phyloP scores from a whole-genome alignment of 2,113 vertebrate species.

The Ammodytes dubius region DNA sequence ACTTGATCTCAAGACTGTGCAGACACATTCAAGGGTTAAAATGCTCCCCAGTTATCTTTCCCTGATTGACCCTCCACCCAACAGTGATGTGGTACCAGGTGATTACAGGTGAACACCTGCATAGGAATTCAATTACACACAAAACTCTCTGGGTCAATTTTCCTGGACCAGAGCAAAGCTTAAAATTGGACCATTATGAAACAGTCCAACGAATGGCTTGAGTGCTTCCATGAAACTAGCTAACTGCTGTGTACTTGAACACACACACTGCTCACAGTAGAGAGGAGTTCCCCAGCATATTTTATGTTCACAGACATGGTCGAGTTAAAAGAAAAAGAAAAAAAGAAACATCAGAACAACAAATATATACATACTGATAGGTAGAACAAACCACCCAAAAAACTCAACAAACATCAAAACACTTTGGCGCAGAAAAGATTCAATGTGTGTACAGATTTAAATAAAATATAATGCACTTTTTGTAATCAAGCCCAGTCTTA shows the following conservation, averaged over 20 bases:
- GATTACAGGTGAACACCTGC: slow-evolving; percentile 68
- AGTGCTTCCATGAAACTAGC: slow-evolving; percentile 68
- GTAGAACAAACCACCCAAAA: background rate
- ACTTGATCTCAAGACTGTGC: slow-evolving; percentile 60
- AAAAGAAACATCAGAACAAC: slow-evolving; percentile 8
- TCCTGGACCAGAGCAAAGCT: slow-evolving; percentile 64
- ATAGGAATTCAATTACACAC: slow-evolving; percentile 70
- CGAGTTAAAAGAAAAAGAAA: slow-evolving; percentile 16
- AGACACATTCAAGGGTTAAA: slow-evolving; percentile 59
- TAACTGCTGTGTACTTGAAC: slow-evolving; percentile 43
- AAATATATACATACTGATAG: slow-evolving; percentile 42
- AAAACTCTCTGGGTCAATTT: slow-evolving; percentile 56
- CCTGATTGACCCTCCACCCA: slow-evolving; percentile 48
- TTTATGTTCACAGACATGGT: slow-evolving; percentile 55
- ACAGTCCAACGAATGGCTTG: slow-evolving; percentile 78
- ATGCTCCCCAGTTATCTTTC: slow-evolving; percentile 39
- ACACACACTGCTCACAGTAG: slow-evolving; percentile 65
- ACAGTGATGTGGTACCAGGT: slow-evolving; percentile 71
- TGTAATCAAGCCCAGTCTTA: slow-evolving; percentile 30
- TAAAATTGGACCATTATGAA: slow-evolving; percentile 56
- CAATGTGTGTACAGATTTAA: slow-evolving; percentile 53
- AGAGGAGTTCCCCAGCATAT: slow-evolving; percentile 61
- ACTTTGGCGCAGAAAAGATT: slow-evolving; percentile 68
- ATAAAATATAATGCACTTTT: slow-evolving; percentile 58
- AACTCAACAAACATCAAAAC: slow-evolving; percentile 37